Conservation (phyloP, 2,888 invertebrate genomes). For the Clunio marinus region DNA sequence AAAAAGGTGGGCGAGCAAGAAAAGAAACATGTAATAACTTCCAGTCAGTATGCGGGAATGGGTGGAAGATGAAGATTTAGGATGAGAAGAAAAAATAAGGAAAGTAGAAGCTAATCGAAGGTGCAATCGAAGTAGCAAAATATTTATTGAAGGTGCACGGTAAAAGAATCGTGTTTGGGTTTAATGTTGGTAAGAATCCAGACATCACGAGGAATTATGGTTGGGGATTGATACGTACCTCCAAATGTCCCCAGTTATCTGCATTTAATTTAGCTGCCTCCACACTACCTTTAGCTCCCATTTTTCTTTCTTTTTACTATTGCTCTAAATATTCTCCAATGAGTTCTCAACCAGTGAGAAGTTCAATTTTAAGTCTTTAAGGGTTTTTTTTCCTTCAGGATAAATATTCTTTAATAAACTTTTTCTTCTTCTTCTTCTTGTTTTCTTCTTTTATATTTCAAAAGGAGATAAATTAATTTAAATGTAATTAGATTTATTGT, state of each 20-base stretch:
- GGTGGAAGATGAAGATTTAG: not conserved
- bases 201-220: not conserved
- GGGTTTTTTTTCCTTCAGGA: slow-evolving; percentile 40
- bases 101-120: not conserved
- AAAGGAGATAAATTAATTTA: slow-evolving; percentile 27
- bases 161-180: not conserved
- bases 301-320: slow-evolving; percentile 63
- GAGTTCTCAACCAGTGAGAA: not conserved
- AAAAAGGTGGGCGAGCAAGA: not conserved
- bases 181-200: not conserved
- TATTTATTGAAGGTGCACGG: too few relatives aligned
- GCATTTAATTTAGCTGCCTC: slow-evolving; percentile 76
- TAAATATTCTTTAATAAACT: slow-evolving; percentile 41
- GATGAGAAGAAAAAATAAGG: not conserved
- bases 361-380: slow-evolving; percentile 42
- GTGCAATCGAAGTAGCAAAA: not conserved
- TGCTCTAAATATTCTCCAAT: slow-evolving; percentile 39
- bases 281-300: slow-evolving; percentile 80
- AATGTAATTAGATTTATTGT: slow-evolving; percentile 32
- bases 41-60: too few relatives aligned
- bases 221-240: slow-evolving; percentile 56
- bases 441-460: not conserved
- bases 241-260: slow-evolving; percentile 75
- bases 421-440: not conserved
- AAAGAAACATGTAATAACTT: not conserved